phyloP scores from a whole-genome alignment of 1,140 invertebrate species.

The Drosophila mojavensis region DNA sequence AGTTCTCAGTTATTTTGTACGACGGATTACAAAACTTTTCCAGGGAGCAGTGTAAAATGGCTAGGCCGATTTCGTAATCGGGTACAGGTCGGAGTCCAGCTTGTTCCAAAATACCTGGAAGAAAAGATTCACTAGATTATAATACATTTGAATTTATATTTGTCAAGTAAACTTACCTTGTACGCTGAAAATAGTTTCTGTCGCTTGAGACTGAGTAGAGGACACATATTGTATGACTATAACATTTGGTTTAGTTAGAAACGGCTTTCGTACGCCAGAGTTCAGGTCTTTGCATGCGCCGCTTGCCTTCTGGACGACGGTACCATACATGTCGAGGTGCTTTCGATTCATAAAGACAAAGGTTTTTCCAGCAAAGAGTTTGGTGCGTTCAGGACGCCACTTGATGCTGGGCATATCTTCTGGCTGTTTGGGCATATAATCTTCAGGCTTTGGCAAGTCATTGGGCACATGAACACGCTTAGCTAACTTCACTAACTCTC shows the following conservation, averaged over 20 bases:
- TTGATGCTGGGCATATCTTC: constrained; percentile 85
- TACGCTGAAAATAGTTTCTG: constrained; percentile 84
- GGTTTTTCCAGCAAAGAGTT: constrained; percentile 86
- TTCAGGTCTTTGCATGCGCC: constrained; percentile 84
- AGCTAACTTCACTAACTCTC: constrained; percentile 84
- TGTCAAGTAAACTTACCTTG: constrained; percentile 74
- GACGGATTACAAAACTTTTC: constrained; percentile 88
- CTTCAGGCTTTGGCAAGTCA: constrained; percentile 85
- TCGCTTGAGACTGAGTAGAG: constrained; percentile 83
- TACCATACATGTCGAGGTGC: constrained; percentile 86
- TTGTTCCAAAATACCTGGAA: constrained; percentile 84
- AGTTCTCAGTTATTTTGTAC: constrained; percentile 83
- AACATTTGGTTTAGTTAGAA: constrained; percentile 84
- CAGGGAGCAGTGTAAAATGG: constrained; percentile 87
- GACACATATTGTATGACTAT: constrained; percentile 85
- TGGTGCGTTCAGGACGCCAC: constrained; percentile 84
- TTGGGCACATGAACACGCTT: constrained; percentile 67
- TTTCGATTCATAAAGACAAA: constrained; percentile 87
- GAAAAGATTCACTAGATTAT: not conserved
- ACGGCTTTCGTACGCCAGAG: constrained; percentile 84
- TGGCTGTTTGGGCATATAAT: constrained; percentile 84
- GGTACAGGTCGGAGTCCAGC: constrained; percentile 86
- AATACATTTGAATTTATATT: constrained; percentile 30
- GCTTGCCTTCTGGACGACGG: constrained; percentile 84
- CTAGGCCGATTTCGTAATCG: constrained; percentile 88